Percentiles rank a stretch among this genome's conserved stretches.
phyloP scores from a whole-genome alignment of 2,888 invertebrate genomes.

The Leuctra nigra region DNA sequence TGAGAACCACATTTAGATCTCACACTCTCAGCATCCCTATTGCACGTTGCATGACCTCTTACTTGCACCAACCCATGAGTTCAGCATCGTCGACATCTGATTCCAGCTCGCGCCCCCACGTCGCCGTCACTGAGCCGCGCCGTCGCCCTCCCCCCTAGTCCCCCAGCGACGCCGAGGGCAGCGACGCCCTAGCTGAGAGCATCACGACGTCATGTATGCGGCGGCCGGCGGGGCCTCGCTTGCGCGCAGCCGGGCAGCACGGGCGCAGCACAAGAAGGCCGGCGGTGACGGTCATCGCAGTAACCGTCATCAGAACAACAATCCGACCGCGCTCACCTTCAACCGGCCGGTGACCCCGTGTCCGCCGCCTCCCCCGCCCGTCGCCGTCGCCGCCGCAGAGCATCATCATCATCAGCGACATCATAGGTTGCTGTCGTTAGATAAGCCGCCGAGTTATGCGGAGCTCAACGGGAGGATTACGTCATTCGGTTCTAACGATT shows the following conservation, averaged over 20 bases:
- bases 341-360: conserved; percentile 20
- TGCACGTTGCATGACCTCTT: too few species aligned
- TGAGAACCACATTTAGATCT: too few species aligned
- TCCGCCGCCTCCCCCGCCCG: conserved; percentile 16
- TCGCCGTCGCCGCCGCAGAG: conserved; percentile 33
- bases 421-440: conserved; percentile 17
- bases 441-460: conserved; percentile 29
- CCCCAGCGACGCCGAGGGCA: too few species aligned
- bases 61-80: too few species aligned
- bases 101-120: too few species aligned
- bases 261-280: conserved; percentile 48
- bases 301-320: conserved; percentile 39
- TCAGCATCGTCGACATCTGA: too few species aligned
- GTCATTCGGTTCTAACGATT: conserved; percentile 30
- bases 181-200: too few species aligned
- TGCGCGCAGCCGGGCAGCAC: conserved; percentile 71
- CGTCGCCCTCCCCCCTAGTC: too few species aligned
- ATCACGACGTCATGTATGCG: conserved; percentile 80
- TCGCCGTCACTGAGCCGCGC: too few species aligned
- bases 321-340: conserved; percentile 12
- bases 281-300: conserved; percentile 46
- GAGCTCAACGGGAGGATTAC: conserved; percentile 32
- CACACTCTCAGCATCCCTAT: too few species aligned
- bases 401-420: conserved; percentile 31
- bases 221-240: conserved; percentile 83